Base-by-base conservation (phyloP, 2,113 vertebrate genomes). In the Probosciger aterrimus region DNA sequence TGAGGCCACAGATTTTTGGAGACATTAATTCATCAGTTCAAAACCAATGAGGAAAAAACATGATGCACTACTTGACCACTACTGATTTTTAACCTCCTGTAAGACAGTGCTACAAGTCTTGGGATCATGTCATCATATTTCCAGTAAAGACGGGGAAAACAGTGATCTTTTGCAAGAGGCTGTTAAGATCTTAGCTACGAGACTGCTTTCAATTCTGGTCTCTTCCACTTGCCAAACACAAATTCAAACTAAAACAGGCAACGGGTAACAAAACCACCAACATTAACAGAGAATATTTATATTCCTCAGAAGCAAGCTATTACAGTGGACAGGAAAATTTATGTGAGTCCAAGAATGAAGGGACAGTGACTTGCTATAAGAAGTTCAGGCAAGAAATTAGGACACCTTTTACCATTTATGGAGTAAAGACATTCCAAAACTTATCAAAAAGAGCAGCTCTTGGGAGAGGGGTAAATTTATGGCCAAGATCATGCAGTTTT, bases 121-220 rank as follows among this genome's bases (percentile, higher is more conserved):
- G 55, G 35, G 9, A 87, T 64, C n/a, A 62, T 4, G 0, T 23
- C 35, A 69, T 62, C 0, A 0, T 19, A 49, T 63, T 91, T 74
- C 25, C 50, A 89, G 60, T 6, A 71, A 12, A 87, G 33, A 84
- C 15, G 15, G 25, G n/a, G n/a, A 74, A 82, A 86, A 69, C 3
- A 59, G 12, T 27, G 13, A 5, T 93, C 53, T 77, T 78, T 41
- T 47, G 11, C 0, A 3, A 88, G 50, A 67, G 10, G 31, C 59
- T 53, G 73, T 43, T n/a, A 73, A 57, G 47, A 60, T 19, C 41
- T 69, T 35, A 10, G 49, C 67, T 75, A 74, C 13, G 65, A 44
- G 12, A 65, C 31, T 31, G 53, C 41, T 41, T 78, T 77, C 37
- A 80, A 4, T 57, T 70, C 60, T 63, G 44, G 37, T 71, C 41